A percentile compares a stretch with the other conserved stretches of the same genome.
phyloP scores from a whole-genome alignment of 2,113 vertebrate genomes.

The Pseudopodoces humilis region DNA sequence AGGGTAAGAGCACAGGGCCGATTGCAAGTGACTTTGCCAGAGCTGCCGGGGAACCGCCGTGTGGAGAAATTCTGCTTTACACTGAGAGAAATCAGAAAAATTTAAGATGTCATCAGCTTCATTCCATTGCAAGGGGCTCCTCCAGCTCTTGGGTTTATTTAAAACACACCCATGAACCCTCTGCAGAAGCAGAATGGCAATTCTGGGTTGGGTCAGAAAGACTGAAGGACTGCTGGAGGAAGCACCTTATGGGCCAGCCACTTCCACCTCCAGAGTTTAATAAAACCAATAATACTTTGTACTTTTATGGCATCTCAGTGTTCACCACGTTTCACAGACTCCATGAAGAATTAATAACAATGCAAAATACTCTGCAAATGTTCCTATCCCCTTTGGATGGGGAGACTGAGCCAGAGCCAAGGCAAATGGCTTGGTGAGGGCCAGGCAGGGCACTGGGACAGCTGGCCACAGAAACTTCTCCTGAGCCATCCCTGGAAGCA shows the following conservation, averaged over 20 bases:
- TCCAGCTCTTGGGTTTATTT: not conserved
- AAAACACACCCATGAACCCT: not conserved
- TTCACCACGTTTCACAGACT: slow-evolving; percentile 35
- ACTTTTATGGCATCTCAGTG: slow-evolving; percentile 42
- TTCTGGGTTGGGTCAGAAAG: slow-evolving; percentile 12
- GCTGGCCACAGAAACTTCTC: slow-evolving; percentile 9
- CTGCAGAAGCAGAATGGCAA: not conserved
- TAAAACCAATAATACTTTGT: slow-evolving; percentile 34
- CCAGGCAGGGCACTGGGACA: not conserved
- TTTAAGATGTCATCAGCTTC: slow-evolving; percentile 32
- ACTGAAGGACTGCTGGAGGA: slow-evolving; percentile 15
- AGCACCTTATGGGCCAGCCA: not conserved
- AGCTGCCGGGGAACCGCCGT: not conserved
- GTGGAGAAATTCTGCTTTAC: not conserved
- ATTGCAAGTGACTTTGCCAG: slow-evolving; percentile 60
- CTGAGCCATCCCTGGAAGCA: not conserved
- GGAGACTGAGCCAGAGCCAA: slow-evolving; percentile 53
- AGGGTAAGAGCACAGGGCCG: slow-evolving; percentile 59
- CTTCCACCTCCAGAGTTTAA: slow-evolving; percentile 45
- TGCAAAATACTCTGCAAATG: slow-evolving; percentile 42
- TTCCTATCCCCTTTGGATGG: slow-evolving; percentile 25
- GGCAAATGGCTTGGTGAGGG: slow-evolving; percentile 39
- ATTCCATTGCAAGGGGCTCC: not conserved
- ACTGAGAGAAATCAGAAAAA: not conserved
- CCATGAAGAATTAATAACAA: slow-evolving; percentile 31